Conservation (phyloP, 37 sponge, comb jelly and placozoan species). For the Cladorhizidae sp. region DNA sequence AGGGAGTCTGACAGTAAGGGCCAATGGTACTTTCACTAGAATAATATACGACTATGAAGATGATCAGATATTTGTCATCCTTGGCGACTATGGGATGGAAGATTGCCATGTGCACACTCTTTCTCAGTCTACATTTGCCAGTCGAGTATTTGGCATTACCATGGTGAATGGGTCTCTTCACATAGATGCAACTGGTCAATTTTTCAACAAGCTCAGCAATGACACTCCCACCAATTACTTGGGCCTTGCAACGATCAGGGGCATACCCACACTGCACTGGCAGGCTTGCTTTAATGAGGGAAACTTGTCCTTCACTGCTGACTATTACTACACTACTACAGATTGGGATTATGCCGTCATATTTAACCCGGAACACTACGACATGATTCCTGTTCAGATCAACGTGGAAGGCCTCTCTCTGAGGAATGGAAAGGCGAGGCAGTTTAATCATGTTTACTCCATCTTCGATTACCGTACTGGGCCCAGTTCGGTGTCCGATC, state of each 20-base stretch:
- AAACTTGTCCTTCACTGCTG: slow-evolving; percentile 26
- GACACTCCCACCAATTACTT: slow-evolving; percentile 10
- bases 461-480: slow-evolving; percentile 30
- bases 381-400: neutral
- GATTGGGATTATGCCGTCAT: neutral
- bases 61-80: slow-evolving; percentile 38
- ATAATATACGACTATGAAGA: slow-evolving; percentile 22
- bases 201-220: neutral
- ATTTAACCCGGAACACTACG: slow-evolving; percentile 7
- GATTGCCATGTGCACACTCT: slow-evolving; percentile 27
- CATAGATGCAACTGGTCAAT: slow-evolving; percentile 22
- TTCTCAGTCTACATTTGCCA: neutral
- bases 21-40: neutral
- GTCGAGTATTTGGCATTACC: slow-evolving; percentile 9
- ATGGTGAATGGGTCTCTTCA: slow-evolving; percentile 15
- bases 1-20: slow-evolving; percentile 10
- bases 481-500: slow-evolving; percentile 48
- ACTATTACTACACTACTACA: slow-evolving; percentile 47
- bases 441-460: slow-evolving; percentile 29
- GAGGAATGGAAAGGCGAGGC: neutral
- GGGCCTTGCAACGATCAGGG: slow-evolving; percentile 33
- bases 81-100: neutral
- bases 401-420: neutral
- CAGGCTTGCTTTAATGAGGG: slow-evolving; percentile 21
- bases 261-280: slow-evolving; percentile 48